Percentiles rank a stretch among this genome's conserved stretches.
Conservation (phyloP, 2,797 vertebrate genomes). For the Crax fasciolata region DNA sequence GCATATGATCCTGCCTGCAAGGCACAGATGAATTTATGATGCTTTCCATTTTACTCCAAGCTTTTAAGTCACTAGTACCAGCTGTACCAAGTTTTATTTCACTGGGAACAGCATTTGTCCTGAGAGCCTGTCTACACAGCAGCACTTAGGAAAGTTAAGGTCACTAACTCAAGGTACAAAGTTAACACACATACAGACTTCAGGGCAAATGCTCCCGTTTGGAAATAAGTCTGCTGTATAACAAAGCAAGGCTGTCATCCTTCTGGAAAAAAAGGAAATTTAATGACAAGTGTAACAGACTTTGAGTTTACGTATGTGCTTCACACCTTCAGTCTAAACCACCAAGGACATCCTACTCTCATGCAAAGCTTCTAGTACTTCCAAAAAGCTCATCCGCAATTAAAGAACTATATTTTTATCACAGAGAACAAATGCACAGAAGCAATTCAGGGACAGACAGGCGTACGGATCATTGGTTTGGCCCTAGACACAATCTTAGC, state of each 20-base stretch:
- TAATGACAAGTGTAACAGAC: neutral
- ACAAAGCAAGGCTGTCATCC: neutral
- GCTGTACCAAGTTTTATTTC: conserved; percentile 32
- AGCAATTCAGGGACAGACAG: neutral
- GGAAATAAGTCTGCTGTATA: neutral
- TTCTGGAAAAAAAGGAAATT: neutral
- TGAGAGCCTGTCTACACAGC: neutral
- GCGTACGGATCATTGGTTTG: neutral
- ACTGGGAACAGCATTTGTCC: conserved; percentile 18
- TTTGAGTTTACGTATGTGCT: neutral
- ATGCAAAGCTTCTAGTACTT: neutral
- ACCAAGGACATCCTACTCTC: neutral
- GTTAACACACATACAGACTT: neutral
- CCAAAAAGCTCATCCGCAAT: neutral
- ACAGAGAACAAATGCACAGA: neutral
- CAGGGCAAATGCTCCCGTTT: neutral
- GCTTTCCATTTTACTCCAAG: conserved; percentile 53
- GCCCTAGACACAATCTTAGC: neutral
- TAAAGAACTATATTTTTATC: neutral
- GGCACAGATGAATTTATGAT: conserved; percentile 50
- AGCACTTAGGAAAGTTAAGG: neutral
- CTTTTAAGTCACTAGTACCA: conserved; percentile 28
- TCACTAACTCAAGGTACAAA: neutral
- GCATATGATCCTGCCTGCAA: conserved; percentile 65
- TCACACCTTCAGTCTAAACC: neutral